Evolutionary conservation across 1,140 invertebrate species (phyloP).

Genomic region (Condylostylus longicornis): DNA sequence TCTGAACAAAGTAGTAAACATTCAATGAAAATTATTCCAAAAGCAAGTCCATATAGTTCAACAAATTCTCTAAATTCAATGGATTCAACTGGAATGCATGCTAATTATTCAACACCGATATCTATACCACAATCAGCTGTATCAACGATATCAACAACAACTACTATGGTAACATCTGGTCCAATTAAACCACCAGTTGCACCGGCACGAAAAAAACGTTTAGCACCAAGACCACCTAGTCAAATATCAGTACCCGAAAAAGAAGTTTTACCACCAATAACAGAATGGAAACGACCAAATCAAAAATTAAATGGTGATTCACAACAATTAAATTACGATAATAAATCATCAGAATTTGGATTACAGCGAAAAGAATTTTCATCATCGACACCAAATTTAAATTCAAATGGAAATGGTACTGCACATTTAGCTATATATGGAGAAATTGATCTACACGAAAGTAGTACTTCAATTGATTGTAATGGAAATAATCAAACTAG

Average conservation of each 20-base stretch:
- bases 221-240: slow-evolving; percentile 26
- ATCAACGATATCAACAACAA: slow-evolving; percentile 1
- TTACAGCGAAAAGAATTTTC: slow-evolving; percentile 20
- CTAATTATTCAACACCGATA: slow-evolving; percentile 17
- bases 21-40: slow-evolving; percentile 29
- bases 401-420: slow-evolving; percentile 5
- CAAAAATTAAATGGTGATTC: slow-evolving; percentile 19
- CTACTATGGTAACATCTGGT: neutral
- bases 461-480: slow-evolving; percentile 6
- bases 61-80: slow-evolving; percentile 30
- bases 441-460: slow-evolving; percentile 1
- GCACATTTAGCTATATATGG: slow-evolving; percentile 1
- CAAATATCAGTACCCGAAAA: slow-evolving; percentile 11
- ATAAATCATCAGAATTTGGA: slow-evolving; percentile 14
- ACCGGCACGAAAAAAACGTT: slow-evolving; percentile 27
- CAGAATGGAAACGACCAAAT: slow-evolving; percentile 12
- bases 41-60: slow-evolving; percentile 30
- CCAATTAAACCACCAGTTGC: slow-evolving; percentile 6
- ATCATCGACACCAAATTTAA: slow-evolving; percentile 28
- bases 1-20: slow-evolving; percentile 30
- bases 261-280: neutral
- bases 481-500: slow-evolving; percentile 10
- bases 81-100: slow-evolving; percentile 26
- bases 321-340: slow-evolving; percentile 3
- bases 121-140: slow-evolving; percentile 15